Evolutionary conservation across 2,113 vertebrate species (phyloP).

Genomic region (Galeopterus variegatus): DNA sequence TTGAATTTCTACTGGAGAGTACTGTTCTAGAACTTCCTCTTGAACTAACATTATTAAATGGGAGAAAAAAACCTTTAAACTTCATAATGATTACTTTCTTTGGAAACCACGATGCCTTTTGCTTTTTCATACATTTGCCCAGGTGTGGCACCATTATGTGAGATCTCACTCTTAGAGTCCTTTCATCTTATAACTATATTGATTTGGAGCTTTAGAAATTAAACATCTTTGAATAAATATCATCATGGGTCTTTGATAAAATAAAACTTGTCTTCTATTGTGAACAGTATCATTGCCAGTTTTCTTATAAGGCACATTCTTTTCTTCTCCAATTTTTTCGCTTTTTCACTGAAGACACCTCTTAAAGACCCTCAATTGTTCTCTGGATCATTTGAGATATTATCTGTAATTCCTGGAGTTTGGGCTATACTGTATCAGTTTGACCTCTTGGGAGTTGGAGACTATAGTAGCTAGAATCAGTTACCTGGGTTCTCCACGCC

Average conservation of each 20-base stretch:
- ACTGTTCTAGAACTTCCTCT: background rate
- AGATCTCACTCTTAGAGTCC: background rate
- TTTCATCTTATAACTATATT: background rate
- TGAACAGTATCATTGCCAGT: background rate
- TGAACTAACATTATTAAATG: background rate
- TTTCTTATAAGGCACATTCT: background rate
- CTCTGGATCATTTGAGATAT: constrained; percentile 1
- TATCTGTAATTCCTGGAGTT: background rate
- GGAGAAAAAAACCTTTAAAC: background rate
- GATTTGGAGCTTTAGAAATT: background rate
- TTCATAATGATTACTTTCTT: background rate
- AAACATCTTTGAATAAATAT: background rate
- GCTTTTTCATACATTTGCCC: background rate
- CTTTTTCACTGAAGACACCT: background rate
- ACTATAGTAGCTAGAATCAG: background rate
- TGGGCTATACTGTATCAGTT: background rate
- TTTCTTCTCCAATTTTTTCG: background rate
- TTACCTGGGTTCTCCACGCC: background rate
- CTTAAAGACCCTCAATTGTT: background rate
- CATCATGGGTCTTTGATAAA: constrained; percentile 8
- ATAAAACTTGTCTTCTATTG: background rate
- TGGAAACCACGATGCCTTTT: background rate
- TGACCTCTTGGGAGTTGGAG: background rate
- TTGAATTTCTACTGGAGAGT: background rate
- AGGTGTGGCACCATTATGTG: background rate